phyloP scores from a whole-genome alignment of 1,140 invertebrate genomes.

The Harlomillsia oculata region DNA sequence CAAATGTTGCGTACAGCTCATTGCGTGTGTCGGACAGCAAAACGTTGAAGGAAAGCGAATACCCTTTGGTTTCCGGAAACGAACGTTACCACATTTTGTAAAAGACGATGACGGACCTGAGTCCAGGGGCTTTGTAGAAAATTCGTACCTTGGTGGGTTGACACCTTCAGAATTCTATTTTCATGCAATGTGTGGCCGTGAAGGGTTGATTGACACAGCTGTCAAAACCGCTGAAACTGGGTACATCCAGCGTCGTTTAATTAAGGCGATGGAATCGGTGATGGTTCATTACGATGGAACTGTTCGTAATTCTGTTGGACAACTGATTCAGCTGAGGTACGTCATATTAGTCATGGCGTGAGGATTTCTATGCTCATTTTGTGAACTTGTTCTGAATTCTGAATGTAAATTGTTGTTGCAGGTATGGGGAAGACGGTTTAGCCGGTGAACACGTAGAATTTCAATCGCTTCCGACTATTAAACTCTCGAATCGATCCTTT shows the following conservation, averaged over 20 bases:
- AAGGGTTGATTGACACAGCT: conserved; percentile 99
- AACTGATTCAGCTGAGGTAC: conserved; percentile 83
- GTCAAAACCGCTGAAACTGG: conserved; percentile 99
- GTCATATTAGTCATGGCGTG: conserved; percentile 13
- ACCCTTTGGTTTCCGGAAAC: conserved; percentile 95
- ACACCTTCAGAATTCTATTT: conserved; percentile 99
- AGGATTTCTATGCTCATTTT: background rate
- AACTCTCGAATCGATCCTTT: conserved; percentile 88
- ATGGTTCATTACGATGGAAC: conserved; percentile 98
- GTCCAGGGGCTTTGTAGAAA: conserved; percentile 97
- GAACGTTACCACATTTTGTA: conserved; percentile 98
- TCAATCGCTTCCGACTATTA: conserved; percentile 87
- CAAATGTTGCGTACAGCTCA: conserved; percentile 54
- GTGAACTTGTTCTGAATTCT: background rate
- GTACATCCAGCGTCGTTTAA: conserved; percentile 97
- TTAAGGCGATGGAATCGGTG: conserved; percentile 99
- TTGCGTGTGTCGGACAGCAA: conserved; percentile 99
- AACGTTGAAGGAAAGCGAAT: conserved; percentile 99
- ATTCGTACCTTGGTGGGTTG: conserved; percentile 96
- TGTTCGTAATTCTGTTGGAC: conserved; percentile 86
- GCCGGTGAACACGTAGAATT: conserved; percentile 93
- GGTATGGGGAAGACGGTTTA: conserved; percentile 92
- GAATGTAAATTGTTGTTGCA: background rate
- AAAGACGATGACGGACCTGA: conserved; percentile 99
- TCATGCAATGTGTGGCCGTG: conserved; percentile 99